These are phyloP conservation scores for Dyspetes luteomarginatus DNA, from an alignment of 2,888 invertebrate species.

Conservation along the genomic window DNA sequence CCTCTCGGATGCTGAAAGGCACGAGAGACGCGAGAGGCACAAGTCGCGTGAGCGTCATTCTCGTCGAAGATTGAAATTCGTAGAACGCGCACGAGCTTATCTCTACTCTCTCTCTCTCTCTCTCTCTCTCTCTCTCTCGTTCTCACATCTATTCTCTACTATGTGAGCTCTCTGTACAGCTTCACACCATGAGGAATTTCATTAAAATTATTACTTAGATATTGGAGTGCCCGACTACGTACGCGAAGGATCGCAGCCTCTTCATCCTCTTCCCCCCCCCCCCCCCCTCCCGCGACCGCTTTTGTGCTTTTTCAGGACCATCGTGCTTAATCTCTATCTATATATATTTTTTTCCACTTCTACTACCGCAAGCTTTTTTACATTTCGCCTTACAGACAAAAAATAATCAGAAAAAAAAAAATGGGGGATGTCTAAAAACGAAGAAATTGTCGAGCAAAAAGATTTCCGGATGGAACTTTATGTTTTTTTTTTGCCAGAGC, in stretches of 20 bases:
- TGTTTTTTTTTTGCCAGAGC: not conserved
- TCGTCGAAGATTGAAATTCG: conserved; percentile 79
- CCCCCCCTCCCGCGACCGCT: conserved; percentile 3
- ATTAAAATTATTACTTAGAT: conserved; percentile 82
- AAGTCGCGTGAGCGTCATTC: conserved; percentile 70
- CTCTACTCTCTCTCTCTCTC: not conserved
- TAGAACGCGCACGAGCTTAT: conserved; percentile 67
- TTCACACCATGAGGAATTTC: conserved; percentile 78
- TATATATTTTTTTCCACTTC: not conserved
- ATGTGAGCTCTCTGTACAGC: conserved; percentile 29
- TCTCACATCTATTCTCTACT: conserved; percentile 18
- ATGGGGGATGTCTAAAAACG: not conserved
- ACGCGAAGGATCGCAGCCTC: conserved; percentile 75
- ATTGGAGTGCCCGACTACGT: conserved; percentile 77
- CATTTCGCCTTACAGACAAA: too few species aligned
- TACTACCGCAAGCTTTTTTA: not conserved
- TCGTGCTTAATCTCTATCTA: conserved; percentile 4
- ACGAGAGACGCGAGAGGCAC: not conserved
- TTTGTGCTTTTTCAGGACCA: too few species aligned
- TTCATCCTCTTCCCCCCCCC: not conserved
- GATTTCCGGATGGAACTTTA: not conserved
- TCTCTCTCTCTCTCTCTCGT: not conserved
- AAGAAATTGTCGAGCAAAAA: not conserved
- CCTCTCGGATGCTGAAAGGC: not conserved
- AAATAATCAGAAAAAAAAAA: not conserved